Evolutionary conservation across 2,888 invertebrate species (phyloP).

Genomic region (Coleophora flavipennella): DNA sequence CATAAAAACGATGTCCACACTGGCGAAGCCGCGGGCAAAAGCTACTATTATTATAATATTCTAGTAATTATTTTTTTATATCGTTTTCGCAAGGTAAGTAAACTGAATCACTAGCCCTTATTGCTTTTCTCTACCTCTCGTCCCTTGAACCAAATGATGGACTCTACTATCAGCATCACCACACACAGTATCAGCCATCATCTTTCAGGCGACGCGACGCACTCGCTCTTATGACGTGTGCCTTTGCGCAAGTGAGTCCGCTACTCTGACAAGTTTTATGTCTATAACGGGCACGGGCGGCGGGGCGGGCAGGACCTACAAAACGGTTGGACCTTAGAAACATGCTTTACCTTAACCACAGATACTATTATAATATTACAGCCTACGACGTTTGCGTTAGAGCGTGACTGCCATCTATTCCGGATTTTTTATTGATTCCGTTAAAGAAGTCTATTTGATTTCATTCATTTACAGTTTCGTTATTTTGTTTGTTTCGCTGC

Average conservation of each 20-base stretch:
- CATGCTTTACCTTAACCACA: background rate
- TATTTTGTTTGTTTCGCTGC: background rate
- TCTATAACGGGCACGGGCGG: constrained; percentile 9
- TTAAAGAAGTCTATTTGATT: too few species aligned
- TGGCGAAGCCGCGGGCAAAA: too few species aligned
- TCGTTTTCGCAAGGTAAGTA: too few species aligned
- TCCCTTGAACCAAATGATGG: too few species aligned
- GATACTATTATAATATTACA: too few species aligned
- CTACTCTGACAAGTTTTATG: constrained; percentile 17
- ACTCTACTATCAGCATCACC: too few species aligned
- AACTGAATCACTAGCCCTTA: too few species aligned
- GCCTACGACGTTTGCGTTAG: too few species aligned
- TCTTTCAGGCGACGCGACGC: constrained; percentile 23
- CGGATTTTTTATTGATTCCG: constrained; percentile 1
- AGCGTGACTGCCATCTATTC: constrained; percentile 10
- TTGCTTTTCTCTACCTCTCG: too few species aligned
- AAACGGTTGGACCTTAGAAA: constrained; percentile 7
- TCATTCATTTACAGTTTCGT: background rate
- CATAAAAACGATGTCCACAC: too few species aligned
- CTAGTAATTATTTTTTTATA: too few species aligned
- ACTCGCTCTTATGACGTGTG: constrained; percentile 19
- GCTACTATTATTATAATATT: too few species aligned
- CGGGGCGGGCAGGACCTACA: constrained; percentile 2
- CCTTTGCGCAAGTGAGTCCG: constrained; percentile 26
- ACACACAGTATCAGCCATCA: constrained; percentile 7